Percentiles rank a stretch among this genome's conserved stretches.
phyloP scores from a whole-genome alignment of 2,888 invertebrate genomes.

The Ormyrus pomaceus region DNA sequence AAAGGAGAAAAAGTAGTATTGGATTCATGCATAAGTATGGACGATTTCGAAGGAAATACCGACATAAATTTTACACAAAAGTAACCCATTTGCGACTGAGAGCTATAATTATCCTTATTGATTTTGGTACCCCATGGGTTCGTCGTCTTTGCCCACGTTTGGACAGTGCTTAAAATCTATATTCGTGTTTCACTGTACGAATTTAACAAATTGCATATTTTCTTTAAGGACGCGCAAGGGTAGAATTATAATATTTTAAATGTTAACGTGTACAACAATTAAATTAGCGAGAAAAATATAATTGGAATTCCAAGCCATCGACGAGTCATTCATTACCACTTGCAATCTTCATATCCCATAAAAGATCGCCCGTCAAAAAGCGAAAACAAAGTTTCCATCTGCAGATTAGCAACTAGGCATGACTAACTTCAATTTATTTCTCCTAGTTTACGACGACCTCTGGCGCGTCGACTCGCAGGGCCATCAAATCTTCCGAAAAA shows the following conservation, averaged over 20 bases:
- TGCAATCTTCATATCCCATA: too few species aligned
- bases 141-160: conserved; percentile 37
- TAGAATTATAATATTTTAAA: too few species aligned
- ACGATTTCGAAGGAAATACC: conserved; percentile 23
- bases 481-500: not conserved
- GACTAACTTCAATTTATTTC: conserved; percentile 15
- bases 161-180: not conserved
- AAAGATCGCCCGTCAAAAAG: not conserved
- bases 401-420: conserved; percentile 8
- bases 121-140: conserved; percentile 46
- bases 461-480: not conserved
- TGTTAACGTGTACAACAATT: too few species aligned
- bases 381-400: not conserved
- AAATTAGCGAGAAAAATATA: too few species aligned
- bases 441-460: conserved; percentile 17
- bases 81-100: conserved; percentile 40
- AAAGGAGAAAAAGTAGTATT: too few species aligned
- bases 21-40: not conserved
- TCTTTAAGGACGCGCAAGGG: too few species aligned
- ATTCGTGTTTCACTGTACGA: not conserved
- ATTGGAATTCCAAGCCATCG: too few species aligned
- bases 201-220: conserved; percentile 13
- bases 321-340: too few species aligned
- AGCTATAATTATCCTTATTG: conserved; percentile 56
- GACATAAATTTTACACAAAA: conserved; percentile 35